Conservation (phyloP, 2,113 vertebrate genomes). For the Holacanthus passer region DNA sequence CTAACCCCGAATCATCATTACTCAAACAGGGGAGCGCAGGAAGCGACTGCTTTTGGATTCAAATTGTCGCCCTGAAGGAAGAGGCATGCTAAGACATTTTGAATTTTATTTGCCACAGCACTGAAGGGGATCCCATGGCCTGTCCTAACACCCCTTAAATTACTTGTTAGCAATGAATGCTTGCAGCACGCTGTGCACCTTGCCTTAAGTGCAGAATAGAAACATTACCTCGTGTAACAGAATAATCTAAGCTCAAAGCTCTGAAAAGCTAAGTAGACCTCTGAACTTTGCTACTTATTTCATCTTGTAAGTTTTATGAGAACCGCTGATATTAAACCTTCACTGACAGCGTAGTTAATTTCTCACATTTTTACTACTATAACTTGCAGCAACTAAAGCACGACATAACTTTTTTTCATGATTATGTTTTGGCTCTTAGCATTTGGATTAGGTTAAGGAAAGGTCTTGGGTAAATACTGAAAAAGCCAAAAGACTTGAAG, state of each 20-base stretch:
- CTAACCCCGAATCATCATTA: slow-evolving; percentile 68
- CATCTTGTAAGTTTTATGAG: no score
- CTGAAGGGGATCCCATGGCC: slow-evolving; percentile 5
- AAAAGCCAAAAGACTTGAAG: not conserved
- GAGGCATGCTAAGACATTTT: slow-evolving; percentile 28
- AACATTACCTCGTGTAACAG: not conserved
- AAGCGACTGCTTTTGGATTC: slow-evolving; percentile 35
- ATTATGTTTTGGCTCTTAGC: not conserved
- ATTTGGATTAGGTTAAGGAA: not conserved
- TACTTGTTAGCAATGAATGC: not conserved
- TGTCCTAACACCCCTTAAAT: not conserved
- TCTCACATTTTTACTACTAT: no score
- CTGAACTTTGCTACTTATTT: not conserved
- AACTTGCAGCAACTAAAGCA: not conserved
- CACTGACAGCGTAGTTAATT: not conserved
- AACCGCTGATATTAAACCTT: not conserved
- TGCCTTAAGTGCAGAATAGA: not conserved
- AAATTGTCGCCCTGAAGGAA: slow-evolving; percentile 23
- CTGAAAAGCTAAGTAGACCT: not conserved
- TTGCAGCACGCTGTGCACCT: not conserved
- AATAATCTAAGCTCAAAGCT: not conserved
- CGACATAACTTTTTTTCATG: not conserved
- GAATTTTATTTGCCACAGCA: slow-evolving; percentile 7
- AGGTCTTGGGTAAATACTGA: not conserved
- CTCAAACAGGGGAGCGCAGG: slow-evolving; percentile 38